Conservation (phyloP, 2,888 invertebrate species). For the Papilio elwesi region DNA sequence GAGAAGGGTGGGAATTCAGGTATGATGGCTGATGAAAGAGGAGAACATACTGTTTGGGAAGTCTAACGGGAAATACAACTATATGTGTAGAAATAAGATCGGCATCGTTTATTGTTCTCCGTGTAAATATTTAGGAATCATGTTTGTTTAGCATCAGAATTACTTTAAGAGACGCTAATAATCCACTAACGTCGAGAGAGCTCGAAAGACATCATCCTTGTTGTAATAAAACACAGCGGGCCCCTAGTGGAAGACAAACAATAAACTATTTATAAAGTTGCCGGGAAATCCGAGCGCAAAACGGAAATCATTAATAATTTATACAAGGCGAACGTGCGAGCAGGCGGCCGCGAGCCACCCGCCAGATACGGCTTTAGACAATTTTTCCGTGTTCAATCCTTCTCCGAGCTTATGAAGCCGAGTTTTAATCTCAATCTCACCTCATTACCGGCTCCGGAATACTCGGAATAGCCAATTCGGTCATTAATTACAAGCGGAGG, state of each 20-base stretch:
- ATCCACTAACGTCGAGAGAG: neutral
- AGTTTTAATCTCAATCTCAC: conserved; percentile 83
- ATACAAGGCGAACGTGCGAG: conserved; percentile 41
- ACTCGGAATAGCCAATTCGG: conserved; percentile 82
- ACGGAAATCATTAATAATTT: conserved; percentile 53
- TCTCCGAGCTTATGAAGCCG: conserved; percentile 76
- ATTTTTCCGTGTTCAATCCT: conserved; percentile 67
- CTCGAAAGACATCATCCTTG: conserved; percentile 14
- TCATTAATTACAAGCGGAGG: conserved; percentile 76
- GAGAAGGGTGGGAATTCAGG: no score
- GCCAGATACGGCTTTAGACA: conserved; percentile 39
- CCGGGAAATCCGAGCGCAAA: conserved; percentile 39
- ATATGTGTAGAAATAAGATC: no score
- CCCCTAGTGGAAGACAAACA: conserved; percentile 34
- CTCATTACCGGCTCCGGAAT: conserved; percentile 81
- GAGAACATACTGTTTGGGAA: no score
- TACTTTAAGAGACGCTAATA: neutral
- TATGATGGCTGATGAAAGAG: no score
- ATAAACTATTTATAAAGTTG: conserved; percentile 39
- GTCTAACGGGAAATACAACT: no score
- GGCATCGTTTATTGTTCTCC: no score
- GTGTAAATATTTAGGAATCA: neutral
- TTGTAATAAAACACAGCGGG: conserved; percentile 30
- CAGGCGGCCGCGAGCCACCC: conserved; percentile 7
- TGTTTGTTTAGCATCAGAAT: neutral